phyloP scores from a whole-genome alignment of 1,140 invertebrate species.

The Eufriesea mexicana region DNA sequence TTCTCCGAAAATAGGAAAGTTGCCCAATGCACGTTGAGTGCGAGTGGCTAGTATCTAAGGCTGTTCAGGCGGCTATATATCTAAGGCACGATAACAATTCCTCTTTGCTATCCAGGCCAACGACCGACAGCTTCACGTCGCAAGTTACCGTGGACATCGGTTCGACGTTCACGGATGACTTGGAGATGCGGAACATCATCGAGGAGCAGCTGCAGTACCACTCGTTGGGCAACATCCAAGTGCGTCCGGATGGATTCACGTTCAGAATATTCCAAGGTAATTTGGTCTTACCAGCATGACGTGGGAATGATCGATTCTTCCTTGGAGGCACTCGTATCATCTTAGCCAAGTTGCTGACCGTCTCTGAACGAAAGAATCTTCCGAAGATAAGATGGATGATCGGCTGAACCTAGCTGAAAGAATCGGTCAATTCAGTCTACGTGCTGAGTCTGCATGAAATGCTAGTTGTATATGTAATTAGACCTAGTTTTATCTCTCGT shows the following conservation, averaged over 20 bases:
- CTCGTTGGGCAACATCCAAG: slow-evolving; percentile 71
- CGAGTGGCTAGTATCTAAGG: too few species aligned
- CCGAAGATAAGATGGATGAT: background rate
- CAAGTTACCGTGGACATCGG: slow-evolving; percentile 77
- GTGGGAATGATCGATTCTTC: slow-evolving; percentile 59
- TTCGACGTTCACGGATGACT: slow-evolving; percentile 72
- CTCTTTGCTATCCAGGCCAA: slow-evolving; percentile 61
- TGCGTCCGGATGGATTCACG: slow-evolving; percentile 73
- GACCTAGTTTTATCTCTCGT: background rate
- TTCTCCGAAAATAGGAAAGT: background rate
- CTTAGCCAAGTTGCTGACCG: slow-evolving; percentile 10
- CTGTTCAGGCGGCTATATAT: background rate
- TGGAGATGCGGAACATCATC: slow-evolving; percentile 69
- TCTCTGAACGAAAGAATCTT: background rate
- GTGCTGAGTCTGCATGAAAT: background rate
- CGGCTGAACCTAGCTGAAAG: background rate
- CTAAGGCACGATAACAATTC: background rate
- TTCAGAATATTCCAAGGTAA: slow-evolving; percentile 76
- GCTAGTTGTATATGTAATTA: background rate
- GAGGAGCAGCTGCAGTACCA: slow-evolving; percentile 73
- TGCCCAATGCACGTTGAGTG: background rate
- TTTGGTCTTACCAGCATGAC: background rate
- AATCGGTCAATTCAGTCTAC: background rate
- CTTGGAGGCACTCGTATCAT: slow-evolving; percentile 15
- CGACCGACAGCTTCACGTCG: slow-evolving; percentile 74